A percentile compares a stretch with the other conserved stretches of the same genome.
These are phyloP conservation scores for Oostethus manadensis DNA, from an alignment of 2,113 vertebrate species.

Conservation along the genomic window DNA sequence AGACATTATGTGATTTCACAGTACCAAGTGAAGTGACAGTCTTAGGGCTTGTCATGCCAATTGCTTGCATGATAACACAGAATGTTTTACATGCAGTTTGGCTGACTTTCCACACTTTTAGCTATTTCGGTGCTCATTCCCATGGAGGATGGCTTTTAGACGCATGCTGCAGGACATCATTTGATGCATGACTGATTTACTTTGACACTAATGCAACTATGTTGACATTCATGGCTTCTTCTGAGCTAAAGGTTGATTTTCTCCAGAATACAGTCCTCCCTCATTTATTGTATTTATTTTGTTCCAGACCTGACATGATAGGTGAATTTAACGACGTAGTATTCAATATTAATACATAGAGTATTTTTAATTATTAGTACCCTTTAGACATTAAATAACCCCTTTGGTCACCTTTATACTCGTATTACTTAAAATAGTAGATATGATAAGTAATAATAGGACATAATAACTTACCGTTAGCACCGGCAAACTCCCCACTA, in stretches of 20 bases:
- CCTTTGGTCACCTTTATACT: too few relatives aligned
- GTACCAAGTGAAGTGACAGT: background rate
- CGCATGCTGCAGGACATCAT: constrained; percentile 78
- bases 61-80: constrained; percentile 5
- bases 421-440: too few relatives aligned
- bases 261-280: constrained; percentile 4
- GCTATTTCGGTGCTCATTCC: constrained; percentile 62
- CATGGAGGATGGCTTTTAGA: constrained; percentile 70
- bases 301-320: too few relatives aligned
- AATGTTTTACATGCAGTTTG: constrained; percentile 18
- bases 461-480: too few relatives aligned
- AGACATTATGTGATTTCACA: constrained; percentile 19
- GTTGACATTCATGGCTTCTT: constrained; percentile 61
- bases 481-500: too few relatives aligned
- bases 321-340: too few relatives aligned
- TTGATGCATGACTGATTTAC: constrained; percentile 81
- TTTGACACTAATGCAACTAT: constrained; percentile 78
- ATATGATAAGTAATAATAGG: too few relatives aligned
- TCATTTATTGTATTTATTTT: too few relatives aligned
- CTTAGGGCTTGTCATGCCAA: constrained; percentile 12
- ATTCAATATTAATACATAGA: too few relatives aligned
- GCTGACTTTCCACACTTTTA: constrained; percentile 20
- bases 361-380: too few relatives aligned
- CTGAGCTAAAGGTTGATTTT: constrained; percentile 34
- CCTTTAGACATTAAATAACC: too few relatives aligned